A percentile compares a stretch with the other conserved stretches of the same genome.
Conservation (phyloP, 2,113 vertebrate genomes). For the Asarcornis scutulata region DNA sequence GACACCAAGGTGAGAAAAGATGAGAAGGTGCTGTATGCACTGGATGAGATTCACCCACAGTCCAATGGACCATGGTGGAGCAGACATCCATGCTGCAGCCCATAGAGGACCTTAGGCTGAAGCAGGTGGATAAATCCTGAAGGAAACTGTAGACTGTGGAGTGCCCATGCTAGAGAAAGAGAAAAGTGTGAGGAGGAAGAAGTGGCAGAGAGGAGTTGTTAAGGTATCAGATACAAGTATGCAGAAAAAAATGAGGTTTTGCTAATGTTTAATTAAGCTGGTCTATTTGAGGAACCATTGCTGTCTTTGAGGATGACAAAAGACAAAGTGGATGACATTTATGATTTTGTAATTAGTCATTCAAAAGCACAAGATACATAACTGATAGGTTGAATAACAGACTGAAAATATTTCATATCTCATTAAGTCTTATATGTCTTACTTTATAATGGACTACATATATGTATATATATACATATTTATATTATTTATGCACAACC, state of each 20-base stretch:
- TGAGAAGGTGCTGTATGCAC: neutral
- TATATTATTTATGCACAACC: no score
- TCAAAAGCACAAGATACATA: neutral
- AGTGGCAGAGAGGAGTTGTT: neutral
- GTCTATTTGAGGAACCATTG: neutral
- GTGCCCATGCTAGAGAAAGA: fast-evolving
- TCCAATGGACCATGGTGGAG: neutral
- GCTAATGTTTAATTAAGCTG: neutral
- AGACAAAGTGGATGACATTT: neutral
- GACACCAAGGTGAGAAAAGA: no score
- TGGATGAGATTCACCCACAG: neutral
- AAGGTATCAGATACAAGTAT: neutral
- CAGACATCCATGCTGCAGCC: neutral
- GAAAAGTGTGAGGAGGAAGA: neutral
- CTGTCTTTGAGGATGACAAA: neutral
- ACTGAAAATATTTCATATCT: neutral
- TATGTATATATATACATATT: no score
- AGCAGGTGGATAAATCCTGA: neutral
- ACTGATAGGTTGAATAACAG: neutral
- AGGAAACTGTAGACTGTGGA: neutral
- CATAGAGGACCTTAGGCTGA: fast-evolving
- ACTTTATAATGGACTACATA: neutral
- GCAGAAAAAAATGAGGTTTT: neutral
- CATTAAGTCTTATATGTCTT: neutral
- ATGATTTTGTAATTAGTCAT: neutral